Evolutionary conservation across 2,888 invertebrate species (phyloP).

Genomic region (Drosophila cognata): DNA sequence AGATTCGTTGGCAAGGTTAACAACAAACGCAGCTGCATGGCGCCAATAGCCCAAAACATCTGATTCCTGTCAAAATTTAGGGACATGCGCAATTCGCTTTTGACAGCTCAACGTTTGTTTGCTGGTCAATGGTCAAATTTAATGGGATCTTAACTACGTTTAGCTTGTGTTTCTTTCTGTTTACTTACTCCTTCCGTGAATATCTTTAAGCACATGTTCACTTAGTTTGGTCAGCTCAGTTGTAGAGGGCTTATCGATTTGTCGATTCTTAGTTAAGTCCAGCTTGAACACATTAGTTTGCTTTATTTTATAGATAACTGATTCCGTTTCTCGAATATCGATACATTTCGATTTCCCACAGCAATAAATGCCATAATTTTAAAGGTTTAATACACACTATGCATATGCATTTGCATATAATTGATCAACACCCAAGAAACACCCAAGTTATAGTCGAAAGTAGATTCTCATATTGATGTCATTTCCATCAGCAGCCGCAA

Average conservation of each 20-base stretch:
- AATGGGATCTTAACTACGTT: not conserved
- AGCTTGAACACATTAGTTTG: not conserved
- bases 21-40: constrained; percentile 65
- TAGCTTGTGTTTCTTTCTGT: not conserved
- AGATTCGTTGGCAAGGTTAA: constrained; percentile 70
- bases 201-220: not conserved
- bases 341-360: too few species aligned
- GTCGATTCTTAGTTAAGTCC: not conserved
- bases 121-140: constrained; percentile 17
- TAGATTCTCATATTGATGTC: too few species aligned
- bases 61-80: constrained; percentile 73
- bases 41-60: constrained; percentile 74
- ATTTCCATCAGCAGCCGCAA: too few species aligned
- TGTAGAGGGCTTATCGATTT: not conserved
- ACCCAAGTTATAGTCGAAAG: too few species aligned
- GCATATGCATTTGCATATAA: too few species aligned
- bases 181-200: not conserved
- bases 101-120: constrained; percentile 21
- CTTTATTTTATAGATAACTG: too few species aligned
- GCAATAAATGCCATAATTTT: too few species aligned
- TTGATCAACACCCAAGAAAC: too few species aligned
- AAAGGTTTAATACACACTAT: too few species aligned
- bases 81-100: constrained; percentile 65
- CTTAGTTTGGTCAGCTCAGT: not conserved
- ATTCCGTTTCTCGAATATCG: too few species aligned